A percentile compares a stretch with the other conserved stretches of the same genome.
These are phyloP conservation scores for Doris montereyensis DNA, from an alignment of 2,888 invertebrate species.

Conservation along the genomic window DNA sequence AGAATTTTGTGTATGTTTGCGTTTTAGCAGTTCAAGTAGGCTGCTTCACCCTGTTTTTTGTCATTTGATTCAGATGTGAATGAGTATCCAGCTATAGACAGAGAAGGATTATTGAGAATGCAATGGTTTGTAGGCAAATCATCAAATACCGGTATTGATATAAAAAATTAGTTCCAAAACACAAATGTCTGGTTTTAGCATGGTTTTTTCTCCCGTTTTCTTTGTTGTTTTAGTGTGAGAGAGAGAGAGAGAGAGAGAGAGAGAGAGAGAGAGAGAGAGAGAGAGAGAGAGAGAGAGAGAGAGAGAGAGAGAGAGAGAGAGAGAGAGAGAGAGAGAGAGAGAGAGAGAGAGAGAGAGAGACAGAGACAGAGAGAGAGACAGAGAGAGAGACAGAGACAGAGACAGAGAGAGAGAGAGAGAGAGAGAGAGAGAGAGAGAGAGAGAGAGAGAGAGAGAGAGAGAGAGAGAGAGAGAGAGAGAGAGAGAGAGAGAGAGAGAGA, in stretches of 20 bases:
- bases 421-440: constrained; percentile 4
- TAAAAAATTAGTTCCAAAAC: no score
- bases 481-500: constrained; percentile 1
- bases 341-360: constrained; percentile 15
- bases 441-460: background rate
- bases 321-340: background rate
- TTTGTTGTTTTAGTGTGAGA: background rate
- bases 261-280: background rate
- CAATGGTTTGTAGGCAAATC: no score
- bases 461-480: background rate
- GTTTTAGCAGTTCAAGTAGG: no score
- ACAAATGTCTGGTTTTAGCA: no score
- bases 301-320: background rate
- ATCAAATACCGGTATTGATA: no score
- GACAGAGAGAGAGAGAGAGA: constrained; percentile 15
- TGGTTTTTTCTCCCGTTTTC: background rate
- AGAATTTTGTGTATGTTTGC: no score
- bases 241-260: constrained; percentile 6
- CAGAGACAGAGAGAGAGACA: no score
- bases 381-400: constrained; percentile 5
- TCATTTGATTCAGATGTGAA: no score
- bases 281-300: constrained; percentile 3
- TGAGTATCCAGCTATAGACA: no score
- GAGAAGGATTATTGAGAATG: no score
- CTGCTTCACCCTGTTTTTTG: no score